Conservation (phyloP, 2,888 invertebrate species). For the Drosophila mercatorum region DNA sequence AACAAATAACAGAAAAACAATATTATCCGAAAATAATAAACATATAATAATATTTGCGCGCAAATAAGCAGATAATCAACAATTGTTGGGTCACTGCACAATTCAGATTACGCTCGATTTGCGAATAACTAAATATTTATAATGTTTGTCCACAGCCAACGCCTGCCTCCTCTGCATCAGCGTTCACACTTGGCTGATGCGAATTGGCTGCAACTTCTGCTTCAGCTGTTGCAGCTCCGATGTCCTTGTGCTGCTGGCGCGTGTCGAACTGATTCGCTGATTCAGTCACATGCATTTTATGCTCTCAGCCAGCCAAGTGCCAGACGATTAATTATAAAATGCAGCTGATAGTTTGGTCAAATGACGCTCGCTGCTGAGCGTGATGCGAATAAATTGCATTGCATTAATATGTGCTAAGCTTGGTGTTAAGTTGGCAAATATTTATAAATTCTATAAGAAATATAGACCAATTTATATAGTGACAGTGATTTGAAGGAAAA, state of each 20-base stretch:
- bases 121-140: conserved; percentile 53
- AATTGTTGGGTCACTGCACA: conserved; percentile 66
- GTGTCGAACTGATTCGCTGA: conserved; percentile 20
- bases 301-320: conserved; percentile 61
- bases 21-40: conserved; percentile 52
- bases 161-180: not conserved
- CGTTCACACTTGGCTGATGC: conserved; percentile 43
- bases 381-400: conserved; percentile 12
- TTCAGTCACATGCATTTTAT: conserved; percentile 62
- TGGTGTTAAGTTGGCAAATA: not conserved
- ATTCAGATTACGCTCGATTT: conserved; percentile 38
- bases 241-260: not conserved
- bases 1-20: conserved; percentile 33
- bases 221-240: conserved; percentile 9
- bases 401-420: not conserved
- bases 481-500: too few relatives aligned
- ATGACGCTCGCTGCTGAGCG: conserved; percentile 6
- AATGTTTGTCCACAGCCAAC: conserved; percentile 14
- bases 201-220: conserved; percentile 22
- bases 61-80: conserved; percentile 40
- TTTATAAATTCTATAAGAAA: too few relatives aligned
- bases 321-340: conserved; percentile 69
- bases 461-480: too few relatives aligned
- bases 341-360: conserved; percentile 32
- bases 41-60: conserved; percentile 51